Base-by-base conservation (phyloP, 2,797 vertebrate genomes). In the Phyllotis vaccarum region DNA sequence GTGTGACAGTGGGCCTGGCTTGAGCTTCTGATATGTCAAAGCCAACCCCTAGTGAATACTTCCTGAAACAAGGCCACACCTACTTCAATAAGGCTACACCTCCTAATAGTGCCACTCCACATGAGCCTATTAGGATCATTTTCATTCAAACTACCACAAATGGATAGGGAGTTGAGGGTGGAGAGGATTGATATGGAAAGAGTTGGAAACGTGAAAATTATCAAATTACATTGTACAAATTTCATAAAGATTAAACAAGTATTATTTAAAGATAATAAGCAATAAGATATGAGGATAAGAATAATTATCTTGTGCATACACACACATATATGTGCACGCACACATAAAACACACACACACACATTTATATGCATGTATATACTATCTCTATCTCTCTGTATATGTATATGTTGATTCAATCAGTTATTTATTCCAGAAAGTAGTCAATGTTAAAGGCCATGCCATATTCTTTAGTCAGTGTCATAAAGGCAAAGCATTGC, bases 401-500 rank as follows among this genome's bases (percentile, higher is more conserved):
- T 58, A 19, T 58, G 7, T 58, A 58, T 22, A 21, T 58, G 21
- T 22, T 58, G 56, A 6, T 58, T 58, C 21, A 58, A 58, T 43
- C 60, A 49, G 29, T 78, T 90, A 60, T 40, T 89, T 76, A 46
- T 88, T 95, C 9, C 34, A 78, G n/a, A n/a, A n/a, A n/a, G n/a
- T 54, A 60, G 93, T 89, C 86, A 90, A 22, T 29, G 37, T 2
- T 74, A 81, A 90, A 78, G 31, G 12, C 21, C 85, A 0, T 74
- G 7, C 10, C 75, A 78, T 70, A 31, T 16, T 78, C 16, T 60
- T 9, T 0, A 56, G 10, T 80, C 43, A 62, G 58, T 62, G 11
- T 22, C 17, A 93, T 83, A 92, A 29, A 72, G 1, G 49, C 52
- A 37, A 34, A 31, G 46, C 22, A 87, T 68, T 87, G 4, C 2